phyloP scores from a whole-genome alignment of 2,797 vertebrate species.

The Tenualosa thibaudeaui region DNA sequence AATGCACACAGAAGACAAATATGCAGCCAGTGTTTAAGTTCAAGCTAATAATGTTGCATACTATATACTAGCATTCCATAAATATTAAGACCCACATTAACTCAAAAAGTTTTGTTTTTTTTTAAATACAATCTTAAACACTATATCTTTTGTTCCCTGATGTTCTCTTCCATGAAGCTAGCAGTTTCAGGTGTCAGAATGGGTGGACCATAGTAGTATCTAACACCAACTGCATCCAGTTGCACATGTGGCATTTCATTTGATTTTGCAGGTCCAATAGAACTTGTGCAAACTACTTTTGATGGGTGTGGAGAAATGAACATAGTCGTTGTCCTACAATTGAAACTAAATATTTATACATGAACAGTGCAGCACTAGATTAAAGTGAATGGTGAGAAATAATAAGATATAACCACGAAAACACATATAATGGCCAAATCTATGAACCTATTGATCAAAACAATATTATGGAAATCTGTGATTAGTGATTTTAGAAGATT shows the following conservation, averaged over 20 bases:
- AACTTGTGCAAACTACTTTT: background rate
- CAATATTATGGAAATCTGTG: background rate
- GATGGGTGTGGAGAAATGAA: background rate
- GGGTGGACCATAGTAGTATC: background rate
- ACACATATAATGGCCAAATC: background rate
- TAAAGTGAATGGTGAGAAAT: background rate
- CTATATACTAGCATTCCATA: slow-evolving; percentile 69
- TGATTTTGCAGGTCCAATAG: background rate
- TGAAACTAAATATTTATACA: background rate
- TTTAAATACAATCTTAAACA: slow-evolving; percentile 75
- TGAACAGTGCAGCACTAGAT: background rate
- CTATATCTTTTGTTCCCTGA: slow-evolving; percentile 45
- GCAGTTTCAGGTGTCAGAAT: background rate
- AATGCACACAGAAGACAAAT: slow-evolving; percentile 55
- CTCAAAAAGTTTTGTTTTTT: slow-evolving; percentile 54
- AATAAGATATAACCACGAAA: background rate
- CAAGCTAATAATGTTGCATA: slow-evolving; percentile 43
- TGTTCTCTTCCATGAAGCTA: slow-evolving; percentile 26
- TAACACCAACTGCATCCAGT: background rate
- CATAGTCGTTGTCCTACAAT: background rate
- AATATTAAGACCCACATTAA: slow-evolving; percentile 67
- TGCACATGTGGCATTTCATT: background rate
- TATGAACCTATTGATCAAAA: background rate
- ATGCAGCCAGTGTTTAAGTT: slow-evolving; percentile 68
- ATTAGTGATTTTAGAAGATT: background rate